Evolutionary conservation across 1,140 invertebrate species (phyloP).

Genomic region (Drosophila quadrilineata): DNA sequence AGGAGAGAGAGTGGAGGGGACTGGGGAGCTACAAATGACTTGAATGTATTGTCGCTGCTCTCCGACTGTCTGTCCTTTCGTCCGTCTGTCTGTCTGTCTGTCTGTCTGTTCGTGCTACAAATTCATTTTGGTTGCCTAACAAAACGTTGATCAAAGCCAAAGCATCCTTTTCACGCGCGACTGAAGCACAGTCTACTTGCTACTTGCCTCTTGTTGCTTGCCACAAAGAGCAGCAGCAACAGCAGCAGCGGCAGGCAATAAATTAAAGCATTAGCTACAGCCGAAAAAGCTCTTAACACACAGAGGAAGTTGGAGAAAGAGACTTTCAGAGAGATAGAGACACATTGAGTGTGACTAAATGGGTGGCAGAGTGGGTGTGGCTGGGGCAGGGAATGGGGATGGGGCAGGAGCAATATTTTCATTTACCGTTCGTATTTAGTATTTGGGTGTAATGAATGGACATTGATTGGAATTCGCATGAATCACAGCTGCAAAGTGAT

Average conservation of each 20-base stretch:
- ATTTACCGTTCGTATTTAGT: slow-evolving; percentile 66
- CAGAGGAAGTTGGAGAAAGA: background rate
- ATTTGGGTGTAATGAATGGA: slow-evolving; percentile 71
- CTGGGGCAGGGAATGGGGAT: background rate
- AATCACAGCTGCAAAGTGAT: slow-evolving; percentile 71
- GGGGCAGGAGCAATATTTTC: slow-evolving; percentile 22
- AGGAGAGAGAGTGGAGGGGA: no score
- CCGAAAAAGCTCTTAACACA: slow-evolving; percentile 63
- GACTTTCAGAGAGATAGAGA: slow-evolving; percentile 23
- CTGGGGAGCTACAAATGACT: slow-evolving; percentile 31
- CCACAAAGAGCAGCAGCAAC: no score
- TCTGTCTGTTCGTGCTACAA: slow-evolving; percentile 51
- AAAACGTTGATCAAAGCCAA: slow-evolving; percentile 74
- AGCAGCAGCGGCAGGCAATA: slow-evolving; percentile 61
- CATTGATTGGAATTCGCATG: slow-evolving; percentile 72
- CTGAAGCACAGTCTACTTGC: slow-evolving; percentile 3
- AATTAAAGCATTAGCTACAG: slow-evolving; percentile 66
- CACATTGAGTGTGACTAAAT: background rate
- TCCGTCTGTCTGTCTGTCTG: slow-evolving; percentile 16
- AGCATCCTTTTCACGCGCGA: slow-evolving; percentile 72
- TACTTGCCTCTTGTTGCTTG: slow-evolving; percentile 1
- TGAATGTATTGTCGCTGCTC: slow-evolving; percentile 44
- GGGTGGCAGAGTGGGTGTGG: background rate
- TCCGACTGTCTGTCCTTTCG: background rate
- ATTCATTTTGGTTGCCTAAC: slow-evolving; percentile 71